phyloP scores from a whole-genome alignment of 2,113 vertebrate species.

The Cololabis saira region DNA sequence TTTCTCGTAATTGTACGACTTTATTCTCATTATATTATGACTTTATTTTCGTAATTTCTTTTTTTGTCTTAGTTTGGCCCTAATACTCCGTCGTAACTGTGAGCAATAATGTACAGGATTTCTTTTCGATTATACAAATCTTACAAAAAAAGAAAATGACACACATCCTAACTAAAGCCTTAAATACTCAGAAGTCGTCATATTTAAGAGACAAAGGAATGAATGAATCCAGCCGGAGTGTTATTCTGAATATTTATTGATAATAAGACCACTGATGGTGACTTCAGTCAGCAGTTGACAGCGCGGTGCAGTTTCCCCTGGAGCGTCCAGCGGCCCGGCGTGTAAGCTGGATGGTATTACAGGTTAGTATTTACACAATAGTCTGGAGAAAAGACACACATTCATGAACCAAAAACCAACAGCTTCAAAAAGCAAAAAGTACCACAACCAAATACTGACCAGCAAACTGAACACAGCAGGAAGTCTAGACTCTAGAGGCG shows the following conservation, averaged over 20 bases:
- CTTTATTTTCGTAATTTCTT: too few relatives aligned
- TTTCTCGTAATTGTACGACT: too few relatives aligned
- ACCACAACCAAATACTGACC: conserved; percentile 64
- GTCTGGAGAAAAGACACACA: conserved; percentile 62
- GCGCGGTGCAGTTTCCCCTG: conserved; percentile 78
- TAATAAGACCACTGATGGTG: conserved; percentile 96
- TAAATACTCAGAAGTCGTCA: not conserved
- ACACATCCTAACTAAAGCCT: too few relatives aligned
- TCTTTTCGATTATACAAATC: too few relatives aligned
- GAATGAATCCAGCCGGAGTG: not conserved
- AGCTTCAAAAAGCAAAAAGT: conserved; percentile 53
- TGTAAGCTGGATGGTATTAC: conserved; percentile 74
- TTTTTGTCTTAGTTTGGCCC: too few relatives aligned
- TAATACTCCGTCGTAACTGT: too few relatives aligned
- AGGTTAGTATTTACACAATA: conserved; percentile 74
- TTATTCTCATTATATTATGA: too few relatives aligned
- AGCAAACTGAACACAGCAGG: conserved; percentile 28
- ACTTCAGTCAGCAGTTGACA: conserved; percentile 90
- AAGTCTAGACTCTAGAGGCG: too few relatives aligned
- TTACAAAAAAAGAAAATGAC: too few relatives aligned
- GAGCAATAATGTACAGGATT: too few relatives aligned
- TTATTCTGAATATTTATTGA: conserved; percentile 90
- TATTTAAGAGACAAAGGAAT: not conserved
- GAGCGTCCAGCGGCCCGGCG: conserved; percentile 65
- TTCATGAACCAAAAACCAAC: conserved; percentile 63